Base-by-base conservation (phyloP, 30 jellyfish, hydroid and myxozoan species). In the Pelagia noctiluca region DNA sequence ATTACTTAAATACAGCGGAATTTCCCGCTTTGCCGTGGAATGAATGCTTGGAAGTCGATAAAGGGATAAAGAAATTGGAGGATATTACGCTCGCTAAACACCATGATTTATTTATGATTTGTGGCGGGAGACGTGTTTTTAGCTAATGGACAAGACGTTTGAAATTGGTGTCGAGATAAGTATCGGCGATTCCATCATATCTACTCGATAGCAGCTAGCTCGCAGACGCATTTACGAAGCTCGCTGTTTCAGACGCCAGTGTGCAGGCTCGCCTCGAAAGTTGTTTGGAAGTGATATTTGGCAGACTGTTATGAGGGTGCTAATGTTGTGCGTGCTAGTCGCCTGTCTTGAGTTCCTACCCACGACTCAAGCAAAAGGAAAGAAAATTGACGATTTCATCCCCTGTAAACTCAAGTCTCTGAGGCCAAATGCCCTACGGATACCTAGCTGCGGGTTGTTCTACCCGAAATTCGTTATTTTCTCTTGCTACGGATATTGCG, bases 281-380 rank as follows among this genome's bases (percentile, higher is more conserved):
- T n/a, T n/a, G n/a, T n/a, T n/a, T n/a, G n/a, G n/a, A n/a, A n/a
- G n/a, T n/a, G n/a, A n/a, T n/a, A n/a, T n/a, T n/a, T n/a, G n/a
- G n/a, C n/a, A n/a, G 64, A 82, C 46, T 82, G 92, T 82, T 26
- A 82, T 82, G 92, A 82, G 86, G 92, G 63, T 50, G 35, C 53
- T 69, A 63, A 24, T 82, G 16, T 32, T 61, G 1, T 49, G 76
- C 2, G 35, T 57, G 23, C 8, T 70, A 50, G 36, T 82, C 42
- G 69, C 62, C 67, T 61, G 92, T 63, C 78, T 67, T 13, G 73
- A 24, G 85, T 71, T 68, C 52, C 21, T 70, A 10, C 65, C 74
- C 35, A 68, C 63, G 86, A 42, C 92, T 42, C 86, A 70, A 82
- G 92, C 80, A 68, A 82, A 57, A 71, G 86, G 92, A 18, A 82